Evolutionary conservation across 1,140 invertebrate genomes (phyloP), one percentile per base, ranked within the genome.

Genomic region (Drosophila suzukii): DNA sequence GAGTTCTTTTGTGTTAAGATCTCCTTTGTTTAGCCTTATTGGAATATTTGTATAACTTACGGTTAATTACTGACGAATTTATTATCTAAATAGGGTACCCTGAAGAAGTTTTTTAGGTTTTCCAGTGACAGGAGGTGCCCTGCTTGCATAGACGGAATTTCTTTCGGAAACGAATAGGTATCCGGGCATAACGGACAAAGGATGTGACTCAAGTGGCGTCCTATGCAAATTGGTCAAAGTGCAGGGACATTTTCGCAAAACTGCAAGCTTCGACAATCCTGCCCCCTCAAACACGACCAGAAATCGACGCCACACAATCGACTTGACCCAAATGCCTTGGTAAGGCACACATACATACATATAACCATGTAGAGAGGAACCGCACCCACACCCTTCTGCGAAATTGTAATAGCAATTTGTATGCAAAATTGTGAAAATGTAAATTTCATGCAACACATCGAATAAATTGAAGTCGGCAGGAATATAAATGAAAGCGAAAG

Each of bases 391-490:
- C 38, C 62, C 68, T 54, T 46, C n/a, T 20, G 50, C 61, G 73
- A 54, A 74, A 71, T 75, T 62, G 82, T 82, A 82, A 63, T 83
- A 60, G 76, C 84, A 89, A 89, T 89, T 89, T 84, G 74, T 89
- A 89, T 89, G 84, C 80, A 67, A 84, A 89, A 78, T 81, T 75
- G 68, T n/a, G 51, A 78, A 65, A 71, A 88, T 89, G 84, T 71
- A 90, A 89, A 78, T 78, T 75, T 78, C 51, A 70, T 58, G 75
- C 75, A 60, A 72, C 75, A 78, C 74, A 78, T 58, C 60, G 63
- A 68, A 77, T 77, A 77, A 76, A 86, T 86, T 79, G 46, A 78
- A 78, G 75, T 51, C 54, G 66, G 54, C 47, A 63, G 54, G 58
- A 74, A 79, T 76, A 84, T 77, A 86, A 86, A 82, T 86, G 80